These are phyloP conservation scores for Toxotes jaculatrix DNA, from an alignment of 2,113 vertebrate genomes.

Conservation along the genomic window DNA sequence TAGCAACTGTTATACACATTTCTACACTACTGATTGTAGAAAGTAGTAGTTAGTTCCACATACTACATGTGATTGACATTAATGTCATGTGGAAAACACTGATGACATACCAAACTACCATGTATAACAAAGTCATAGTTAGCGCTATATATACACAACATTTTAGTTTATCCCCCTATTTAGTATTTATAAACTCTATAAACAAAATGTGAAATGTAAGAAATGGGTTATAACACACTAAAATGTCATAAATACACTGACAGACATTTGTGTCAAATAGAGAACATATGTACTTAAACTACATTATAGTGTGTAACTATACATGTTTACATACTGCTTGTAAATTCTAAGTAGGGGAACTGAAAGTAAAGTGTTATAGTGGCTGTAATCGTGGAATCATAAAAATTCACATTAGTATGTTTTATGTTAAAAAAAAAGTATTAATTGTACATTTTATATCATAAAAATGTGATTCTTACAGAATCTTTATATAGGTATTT, in stretches of 20 bases:
- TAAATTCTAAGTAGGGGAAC: neutral
- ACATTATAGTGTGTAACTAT: neutral
- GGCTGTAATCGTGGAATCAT: neutral
- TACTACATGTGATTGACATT: neutral
- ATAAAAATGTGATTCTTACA: constrained; percentile 8
- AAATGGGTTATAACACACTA: too few species aligned
- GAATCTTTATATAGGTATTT: neutral
- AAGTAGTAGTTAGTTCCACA: too few species aligned
- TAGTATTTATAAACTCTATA: neutral
- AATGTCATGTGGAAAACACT: neutral
- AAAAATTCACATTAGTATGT: neutral
- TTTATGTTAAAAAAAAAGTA: neutral
- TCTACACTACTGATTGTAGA: neutral
- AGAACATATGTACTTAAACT: neutral
- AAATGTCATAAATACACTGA: neutral
- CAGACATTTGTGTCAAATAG: too few species aligned
- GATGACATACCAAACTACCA: neutral
- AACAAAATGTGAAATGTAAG: too few species aligned
- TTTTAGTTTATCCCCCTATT: too few species aligned
- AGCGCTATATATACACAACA: too few species aligned
- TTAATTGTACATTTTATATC: constrained; percentile 9
- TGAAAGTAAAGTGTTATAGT: neutral
- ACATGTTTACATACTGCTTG: neutral
- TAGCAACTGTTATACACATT: neutral
- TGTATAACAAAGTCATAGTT: too few species aligned